Evolutionary conservation across 1,140 invertebrate species (phyloP), one percentile per base, ranked within the genome.

Genomic region (Hyphantria cunea): DNA sequence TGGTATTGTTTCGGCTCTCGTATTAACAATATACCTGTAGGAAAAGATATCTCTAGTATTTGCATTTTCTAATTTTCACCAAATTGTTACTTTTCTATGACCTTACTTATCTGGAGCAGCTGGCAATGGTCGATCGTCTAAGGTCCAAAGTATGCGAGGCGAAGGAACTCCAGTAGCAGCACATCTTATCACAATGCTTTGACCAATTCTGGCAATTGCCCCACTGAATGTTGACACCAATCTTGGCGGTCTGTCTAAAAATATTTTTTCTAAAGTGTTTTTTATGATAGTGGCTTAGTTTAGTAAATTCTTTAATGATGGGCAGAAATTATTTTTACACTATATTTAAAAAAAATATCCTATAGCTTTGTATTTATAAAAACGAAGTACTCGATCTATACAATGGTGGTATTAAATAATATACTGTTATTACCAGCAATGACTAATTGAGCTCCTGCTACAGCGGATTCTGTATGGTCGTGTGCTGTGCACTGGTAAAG

Each of bases 201-300:
- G 87, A 39, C 87, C 87, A 6, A 87, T 80, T 55, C 87, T 78
- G 0, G 85, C 78, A 8, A 87, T 80, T 0, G 87, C 85, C 79
- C 88, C 87, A 62, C 87, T 88, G 50, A 90, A 90, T 55, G 87
- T 86, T 11, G 87, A 82, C 47, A 88, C 80, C 63, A 90, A 56
- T 64, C 83, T 72, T 53, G 87, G 87, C 17, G 85, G 85, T 59
- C 87, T 87, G 72, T 90, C 87, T 90, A 65, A 82, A 89, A 84
- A 72, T 62, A n/a, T n/a, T n/a, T n/a, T n/a, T n/a, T n/a, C n/a
- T n/a, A n/a, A n/a, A n/a, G n/a, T n/a, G n/a, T n/a, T n/a, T n/a
- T n/a, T n/a, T n/a, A n/a, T n/a, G n/a, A n/a, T n/a, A n/a, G n/a
- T n/a, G n/a, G n/a, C n/a, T n/a, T n/a, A n/a, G n/a, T n/a, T n/a